Evolutionary conservation across 2,113 vertebrate genomes (phyloP).

Genomic region (Zootoca vivipara): DNA sequence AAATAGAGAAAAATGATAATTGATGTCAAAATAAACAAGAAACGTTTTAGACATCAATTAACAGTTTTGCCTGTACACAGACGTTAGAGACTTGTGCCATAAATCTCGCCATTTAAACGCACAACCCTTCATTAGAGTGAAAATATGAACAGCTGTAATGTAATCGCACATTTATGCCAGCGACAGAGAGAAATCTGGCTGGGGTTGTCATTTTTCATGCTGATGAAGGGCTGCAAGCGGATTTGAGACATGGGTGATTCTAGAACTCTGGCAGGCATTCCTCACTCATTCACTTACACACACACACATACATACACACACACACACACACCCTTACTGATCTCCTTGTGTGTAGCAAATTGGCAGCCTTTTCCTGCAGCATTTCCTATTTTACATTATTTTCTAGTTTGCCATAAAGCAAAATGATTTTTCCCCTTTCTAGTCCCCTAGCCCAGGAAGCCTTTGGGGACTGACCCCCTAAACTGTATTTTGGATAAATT

Average conservation of each 20-base stretch:
- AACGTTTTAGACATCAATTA: constrained; percentile 67
- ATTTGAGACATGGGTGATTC: constrained; percentile 50
- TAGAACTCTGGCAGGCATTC: constrained; percentile 58
- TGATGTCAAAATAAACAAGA: constrained; percentile 75
- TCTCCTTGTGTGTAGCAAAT: constrained; percentile 68
- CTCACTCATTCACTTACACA: constrained; percentile 33
- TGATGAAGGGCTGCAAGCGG: constrained; percentile 69
- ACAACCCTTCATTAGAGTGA: constrained; percentile 79
- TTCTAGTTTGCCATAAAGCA: constrained; percentile 63
- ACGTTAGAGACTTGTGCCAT: constrained; percentile 64
- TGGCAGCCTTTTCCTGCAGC: constrained; percentile 69
- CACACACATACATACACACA: neutral
- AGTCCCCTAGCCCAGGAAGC: constrained; percentile 68
- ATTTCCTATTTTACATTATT: constrained; percentile 66
- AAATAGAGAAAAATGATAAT: constrained; percentile 77
- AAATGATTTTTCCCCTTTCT: constrained; percentile 70
- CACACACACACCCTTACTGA: neutral
- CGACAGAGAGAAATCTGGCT: constrained; percentile 78
- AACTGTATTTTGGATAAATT: constrained; percentile 66
- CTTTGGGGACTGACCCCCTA: constrained; percentile 74
- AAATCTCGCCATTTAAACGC: constrained; percentile 80
- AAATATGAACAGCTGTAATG: constrained; percentile 83
- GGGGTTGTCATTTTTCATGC: constrained; percentile 74
- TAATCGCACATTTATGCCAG: constrained; percentile 75
- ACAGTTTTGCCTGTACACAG: constrained; percentile 68